These are phyloP conservation scores for Muscicapa striata DNA, from an alignment of 2,797 vertebrate species.

Conservation along the genomic window DNA sequence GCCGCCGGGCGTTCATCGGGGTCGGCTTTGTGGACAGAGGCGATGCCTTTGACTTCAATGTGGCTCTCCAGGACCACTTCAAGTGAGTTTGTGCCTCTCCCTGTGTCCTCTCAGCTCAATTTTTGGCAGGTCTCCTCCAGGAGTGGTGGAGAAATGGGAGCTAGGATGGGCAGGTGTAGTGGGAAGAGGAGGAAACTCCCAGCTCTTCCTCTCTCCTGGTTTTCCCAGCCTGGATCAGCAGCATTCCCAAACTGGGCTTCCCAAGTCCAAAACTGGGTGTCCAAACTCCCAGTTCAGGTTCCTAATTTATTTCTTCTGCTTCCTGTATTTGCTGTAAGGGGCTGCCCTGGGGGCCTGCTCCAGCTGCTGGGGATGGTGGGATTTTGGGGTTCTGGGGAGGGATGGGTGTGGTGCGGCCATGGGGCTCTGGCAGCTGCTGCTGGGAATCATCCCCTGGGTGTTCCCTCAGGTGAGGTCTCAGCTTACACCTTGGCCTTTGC, in stretches of 20 bases:
- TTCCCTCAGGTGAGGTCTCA: rapidly evolving
- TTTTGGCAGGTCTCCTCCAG: rapidly evolving
- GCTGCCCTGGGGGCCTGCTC: neutral
- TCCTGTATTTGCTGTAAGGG: rapidly evolving
- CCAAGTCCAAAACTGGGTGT: rapidly evolving
- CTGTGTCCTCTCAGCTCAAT: neutral
- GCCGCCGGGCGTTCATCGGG: slow-evolving; percentile 94
- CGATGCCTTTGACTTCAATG: slow-evolving; percentile 98
- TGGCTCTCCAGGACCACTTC: slow-evolving; percentile 96
- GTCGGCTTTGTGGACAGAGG: slow-evolving; percentile 94
- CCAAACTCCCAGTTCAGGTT: neutral
- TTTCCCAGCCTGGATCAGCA: neutral
- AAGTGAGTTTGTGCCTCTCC: slow-evolving; percentile 84
- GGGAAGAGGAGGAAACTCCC: neutral
- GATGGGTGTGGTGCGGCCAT: rapidly evolving
- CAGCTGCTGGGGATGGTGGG: neutral
- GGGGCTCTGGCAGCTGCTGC: rapidly evolving
- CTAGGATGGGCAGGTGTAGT: neutral
- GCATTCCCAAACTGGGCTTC: neutral
- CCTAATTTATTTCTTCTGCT: neutral
- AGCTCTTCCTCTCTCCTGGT: neutral
- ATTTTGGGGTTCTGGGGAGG: neutral
- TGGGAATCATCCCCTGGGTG: rapidly evolving
- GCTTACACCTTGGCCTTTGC: neutral
- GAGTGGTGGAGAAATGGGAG: neutral